Base-by-base conservation (phyloP, 2,113 vertebrate genomes). In the Halichoerus grypus region DNA sequence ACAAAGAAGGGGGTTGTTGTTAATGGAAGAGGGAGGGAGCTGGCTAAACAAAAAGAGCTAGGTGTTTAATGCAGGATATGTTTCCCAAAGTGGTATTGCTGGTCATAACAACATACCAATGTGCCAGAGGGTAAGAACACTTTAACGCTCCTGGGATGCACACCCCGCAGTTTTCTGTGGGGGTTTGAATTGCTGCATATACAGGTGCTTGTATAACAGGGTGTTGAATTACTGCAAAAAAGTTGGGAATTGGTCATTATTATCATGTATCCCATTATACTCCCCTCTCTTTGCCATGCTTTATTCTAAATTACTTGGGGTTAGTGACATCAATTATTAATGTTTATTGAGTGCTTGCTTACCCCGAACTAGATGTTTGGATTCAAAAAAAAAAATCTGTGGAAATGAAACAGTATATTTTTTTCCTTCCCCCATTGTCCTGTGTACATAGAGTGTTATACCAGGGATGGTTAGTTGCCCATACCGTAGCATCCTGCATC, bases 281-380 rank as follows among this genome's bases (percentile, higher is more conserved):
- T 51, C 8, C 36, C 22, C 24, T 82, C 74, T 87, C 26, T 80
- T 59, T 96, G 94, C 53, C 55, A 53, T 95, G 57, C 84, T 96
- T 97, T 97, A 85, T 89, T 96, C 95, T 97, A 61, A 95, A 97
- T 98, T 96, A 91, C 71, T 96, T 85, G 76, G 89, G 87, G 94
- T 97, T 89, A 82, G 61, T 74, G 63, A 82, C 95, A 96, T 97
- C 80, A 96, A 86, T 97, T 98, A 96, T 97, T 97, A 96, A 98
- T 88, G 81, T 94, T 94, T 97, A 94, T 79, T 94, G 97, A 90
- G 76, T 65, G 53, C 96, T 95, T 92, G 77, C 80, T 92, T 81
- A 95, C 86, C 65, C 74, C 83, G 95, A 96, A 67, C 51, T 94
- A 53, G 46, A 93, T 86, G 94, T 89, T 83, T 95, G 71, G 95